Evolutionary conservation across 2,113 vertebrate species (phyloP), one percentile per base, ranked within the genome.

Genomic region (Lophius piscatorius): DNA sequence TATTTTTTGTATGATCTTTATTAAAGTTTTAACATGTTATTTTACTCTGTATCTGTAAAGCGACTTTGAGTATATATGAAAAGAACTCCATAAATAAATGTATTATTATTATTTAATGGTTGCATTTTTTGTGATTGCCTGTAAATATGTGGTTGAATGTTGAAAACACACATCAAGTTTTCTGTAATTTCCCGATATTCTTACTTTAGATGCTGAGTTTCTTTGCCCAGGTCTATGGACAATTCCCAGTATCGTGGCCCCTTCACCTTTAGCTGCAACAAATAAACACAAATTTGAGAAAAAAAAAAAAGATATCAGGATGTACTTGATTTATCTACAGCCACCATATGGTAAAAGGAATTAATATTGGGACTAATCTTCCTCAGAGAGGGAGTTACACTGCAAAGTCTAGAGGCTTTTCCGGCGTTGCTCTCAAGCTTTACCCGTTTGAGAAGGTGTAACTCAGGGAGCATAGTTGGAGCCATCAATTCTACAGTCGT

Each of bases 191-290:
- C 31, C 4, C 8, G 8, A 28, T 22, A 2, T 16, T 59, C 96
- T 94, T 85, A 98, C 97, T 96, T 91, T 22, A 99, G 89, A 83
- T 96, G 94, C 22, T 94, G 92, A 0, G 90, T 92, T 81, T 95
- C 97, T 82, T 94, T 98, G 85, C 91, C 95, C 64, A 98, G 86
- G 75, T 98, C 96, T 24, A 99, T 93, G 4, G 94, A 80, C 36
- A 99, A 89, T 66, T 98, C 97, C 97, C 97, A 99, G 83, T 99
- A 98, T n/a, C 97, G 90, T 1, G 97, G 97, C 3, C 96, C 96
- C 88, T 98, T 98, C 50, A 99, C 95, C 88, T 93, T 95, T 70
- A 99, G 92, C 97, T 99, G 36, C 69, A 86, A 88, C 0, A 51
- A 5, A 63, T 9, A 4, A 59, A 40, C 11, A 46, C 3, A 40